phyloP scores from a whole-genome alignment of 2,888 invertebrate species.

The Tubulanus polymorphus region DNA sequence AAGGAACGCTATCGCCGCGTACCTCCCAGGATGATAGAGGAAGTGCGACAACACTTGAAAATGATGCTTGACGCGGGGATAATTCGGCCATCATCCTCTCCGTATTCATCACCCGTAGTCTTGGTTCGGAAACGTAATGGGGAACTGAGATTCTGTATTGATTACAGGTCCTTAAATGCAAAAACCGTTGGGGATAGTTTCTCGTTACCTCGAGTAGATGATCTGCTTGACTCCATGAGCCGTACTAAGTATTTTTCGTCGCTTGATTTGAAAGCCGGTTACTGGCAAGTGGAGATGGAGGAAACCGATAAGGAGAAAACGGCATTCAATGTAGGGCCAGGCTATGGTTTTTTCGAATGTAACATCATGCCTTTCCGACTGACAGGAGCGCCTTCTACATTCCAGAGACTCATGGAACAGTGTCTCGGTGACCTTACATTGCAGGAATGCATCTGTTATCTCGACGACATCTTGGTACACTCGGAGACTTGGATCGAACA shows the following conservation, averaged over 20 bases:
- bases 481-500: conserved; percentile 12
- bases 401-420: conserved; percentile 24
- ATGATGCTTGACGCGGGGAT: conserved; percentile 12
- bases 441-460: conserved; percentile 13
- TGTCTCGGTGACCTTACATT: conserved; percentile 18
- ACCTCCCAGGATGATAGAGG: conserved; percentile 12
- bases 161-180: conserved; percentile 14
- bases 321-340: conserved; percentile 22
- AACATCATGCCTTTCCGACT: conserved; percentile 30
- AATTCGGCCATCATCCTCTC: conserved; percentile 10
- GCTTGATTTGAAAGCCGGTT: conserved; percentile 29
- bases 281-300: no score
- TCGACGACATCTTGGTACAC: conserved; percentile 12
- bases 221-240: conserved; percentile 1
- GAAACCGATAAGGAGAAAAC: conserved; percentile 21
- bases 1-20: no score
- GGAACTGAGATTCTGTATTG: conserved; percentile 17
- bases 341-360: conserved; percentile 25
- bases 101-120: conserved; percentile 18
- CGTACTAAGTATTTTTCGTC: conserved; percentile 10
- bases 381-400: conserved; percentile 25
- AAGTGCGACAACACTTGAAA: conserved; percentile 15
- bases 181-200: conserved; percentile 15
- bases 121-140: conserved; percentile 18
- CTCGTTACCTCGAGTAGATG: conserved; percentile 15